These are phyloP conservation scores for Borostomias antarcticus DNA, from an alignment of 2,797 vertebrate genomes.

Conservation along the genomic window DNA sequence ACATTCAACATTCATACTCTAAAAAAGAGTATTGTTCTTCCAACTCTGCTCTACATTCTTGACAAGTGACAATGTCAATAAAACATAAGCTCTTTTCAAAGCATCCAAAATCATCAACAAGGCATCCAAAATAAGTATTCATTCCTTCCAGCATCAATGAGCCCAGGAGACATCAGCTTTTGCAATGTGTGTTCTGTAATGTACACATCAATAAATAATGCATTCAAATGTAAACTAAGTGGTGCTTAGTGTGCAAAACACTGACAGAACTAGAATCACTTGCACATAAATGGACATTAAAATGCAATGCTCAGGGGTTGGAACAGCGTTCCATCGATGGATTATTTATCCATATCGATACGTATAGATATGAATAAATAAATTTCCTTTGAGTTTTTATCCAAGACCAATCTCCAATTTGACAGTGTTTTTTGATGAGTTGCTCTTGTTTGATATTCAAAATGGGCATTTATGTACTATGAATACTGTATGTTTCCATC, in stretches of 20 bases:
- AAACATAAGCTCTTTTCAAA: too few relatives aligned
- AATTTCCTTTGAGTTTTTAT: not conserved
- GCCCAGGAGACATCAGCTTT: slow-evolving; percentile 23
- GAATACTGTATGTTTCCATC: not conserved
- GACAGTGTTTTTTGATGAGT: too few relatives aligned
- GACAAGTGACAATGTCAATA: not conserved
- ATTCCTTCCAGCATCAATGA: slow-evolving; percentile 26
- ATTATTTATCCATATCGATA: not conserved
- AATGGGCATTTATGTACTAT: too few relatives aligned
- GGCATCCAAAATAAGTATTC: slow-evolving; percentile 1
- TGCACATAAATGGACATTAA: slow-evolving; percentile 37
- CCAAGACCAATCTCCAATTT: not conserved
- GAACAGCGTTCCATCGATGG: slow-evolving; percentile 9
- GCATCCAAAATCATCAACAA: not conserved
- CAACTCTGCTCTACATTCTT: not conserved
- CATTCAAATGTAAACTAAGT: slow-evolving; percentile 37
- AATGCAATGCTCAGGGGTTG: slow-evolving; percentile 25
- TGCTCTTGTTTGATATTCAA: too few relatives aligned
- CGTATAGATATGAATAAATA: too few relatives aligned
- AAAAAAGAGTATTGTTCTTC: not conserved
- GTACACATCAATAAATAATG: slow-evolving; percentile 56
- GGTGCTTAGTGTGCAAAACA: slow-evolving; percentile 18
- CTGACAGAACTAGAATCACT: slow-evolving; percentile 27
- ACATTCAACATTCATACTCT: not conserved
- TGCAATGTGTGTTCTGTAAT: not conserved